phyloP scores from a whole-genome alignment of 2,888 invertebrate genomes.

The Tetragonula carbonaria region DNA sequence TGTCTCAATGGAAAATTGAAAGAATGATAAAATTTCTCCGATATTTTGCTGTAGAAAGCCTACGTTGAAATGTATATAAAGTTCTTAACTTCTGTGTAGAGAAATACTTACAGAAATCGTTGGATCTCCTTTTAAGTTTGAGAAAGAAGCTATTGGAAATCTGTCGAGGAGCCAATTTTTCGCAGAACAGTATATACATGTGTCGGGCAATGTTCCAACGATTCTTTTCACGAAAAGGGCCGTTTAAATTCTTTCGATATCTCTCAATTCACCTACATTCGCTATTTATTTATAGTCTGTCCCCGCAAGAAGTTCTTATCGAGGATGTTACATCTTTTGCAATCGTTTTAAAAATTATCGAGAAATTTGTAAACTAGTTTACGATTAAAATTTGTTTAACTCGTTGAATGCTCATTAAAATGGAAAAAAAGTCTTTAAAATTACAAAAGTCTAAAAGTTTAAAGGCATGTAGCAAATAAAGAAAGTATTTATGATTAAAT shows the following conservation, averaged over 20 bases:
- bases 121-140: constrained; percentile 4
- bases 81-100: background rate
- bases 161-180: constrained; percentile 4
- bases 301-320: background rate
- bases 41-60: background rate
- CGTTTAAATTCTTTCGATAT: constrained; percentile 27
- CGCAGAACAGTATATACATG: background rate
- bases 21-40: background rate
- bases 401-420: background rate
- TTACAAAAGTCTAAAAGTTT: no score
- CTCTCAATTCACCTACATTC: constrained; percentile 22
- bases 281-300: constrained; percentile 1
- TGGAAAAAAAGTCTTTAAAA: no score
- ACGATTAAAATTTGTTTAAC: background rate
- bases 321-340: background rate
- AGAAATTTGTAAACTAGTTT: background rate
- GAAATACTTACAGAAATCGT: background rate
- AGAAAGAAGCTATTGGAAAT: constrained; percentile 10
- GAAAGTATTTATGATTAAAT: no score
- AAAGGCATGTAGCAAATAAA: no score
- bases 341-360: background rate
- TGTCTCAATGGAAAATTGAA: background rate
- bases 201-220: constrained; percentile 19
- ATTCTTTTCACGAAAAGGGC: constrained; percentile 3
- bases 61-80: background rate